Percentiles rank a stretch among this genome's conserved stretches.
phyloP scores from a whole-genome alignment of 2,113 vertebrate species.

The Phalacrocorax carbo region DNA sequence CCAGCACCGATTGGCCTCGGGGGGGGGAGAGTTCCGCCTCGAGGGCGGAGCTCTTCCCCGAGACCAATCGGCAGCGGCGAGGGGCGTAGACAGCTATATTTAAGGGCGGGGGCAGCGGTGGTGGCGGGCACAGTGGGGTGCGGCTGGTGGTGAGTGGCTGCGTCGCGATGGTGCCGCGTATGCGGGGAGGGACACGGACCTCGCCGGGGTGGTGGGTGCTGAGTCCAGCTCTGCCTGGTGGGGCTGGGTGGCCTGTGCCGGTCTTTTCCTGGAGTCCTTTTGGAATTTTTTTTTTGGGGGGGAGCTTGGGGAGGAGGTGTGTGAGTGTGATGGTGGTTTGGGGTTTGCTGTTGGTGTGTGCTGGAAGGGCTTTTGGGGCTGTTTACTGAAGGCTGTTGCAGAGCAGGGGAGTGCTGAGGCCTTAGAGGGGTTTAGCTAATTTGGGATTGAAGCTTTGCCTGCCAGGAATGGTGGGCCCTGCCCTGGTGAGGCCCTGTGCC shows the following conservation, averaged over 20 bases:
- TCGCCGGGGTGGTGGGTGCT: accelerated
- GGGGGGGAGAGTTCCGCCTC: accelerated
- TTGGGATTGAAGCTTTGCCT: neutral
- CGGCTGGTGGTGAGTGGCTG: neutral
- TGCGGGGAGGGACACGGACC: accelerated
- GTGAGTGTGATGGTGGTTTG: too few relatives aligned
- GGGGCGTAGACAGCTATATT: neutral
- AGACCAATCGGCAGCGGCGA: neutral
- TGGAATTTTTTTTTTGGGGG: accelerated
- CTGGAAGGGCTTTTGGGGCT: neutral
- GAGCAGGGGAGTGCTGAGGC: neutral
- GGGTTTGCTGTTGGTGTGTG: too few relatives aligned
- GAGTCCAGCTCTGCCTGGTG: accelerated
- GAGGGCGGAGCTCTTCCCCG: accelerated
- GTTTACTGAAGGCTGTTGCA: too few relatives aligned
- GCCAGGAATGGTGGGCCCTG: neutral
- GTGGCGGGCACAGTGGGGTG: neutral
- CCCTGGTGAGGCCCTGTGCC: neutral
- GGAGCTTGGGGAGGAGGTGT: neutral
- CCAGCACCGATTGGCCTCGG: neutral
- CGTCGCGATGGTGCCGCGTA: accelerated
- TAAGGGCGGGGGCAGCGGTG: neutral
- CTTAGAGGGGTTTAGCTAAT: neutral
- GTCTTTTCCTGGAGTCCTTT: accelerated
- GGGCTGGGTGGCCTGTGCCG: too few relatives aligned